Evolutionary conservation across 2,888 invertebrate genomes (phyloP).

Genomic region (Agrotis ipsilon): DNA sequence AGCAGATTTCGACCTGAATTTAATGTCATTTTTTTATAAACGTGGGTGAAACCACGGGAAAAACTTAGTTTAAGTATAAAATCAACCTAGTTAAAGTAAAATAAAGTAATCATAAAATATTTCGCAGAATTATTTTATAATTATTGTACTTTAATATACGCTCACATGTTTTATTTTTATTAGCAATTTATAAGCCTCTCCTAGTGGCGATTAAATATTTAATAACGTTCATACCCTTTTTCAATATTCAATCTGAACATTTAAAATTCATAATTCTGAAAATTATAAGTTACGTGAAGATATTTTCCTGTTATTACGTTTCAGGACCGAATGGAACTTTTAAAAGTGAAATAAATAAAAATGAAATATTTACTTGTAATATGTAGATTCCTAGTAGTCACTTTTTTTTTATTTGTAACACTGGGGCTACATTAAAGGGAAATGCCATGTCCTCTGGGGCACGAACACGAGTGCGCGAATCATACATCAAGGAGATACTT

Average conservation of each 20-base stretch:
- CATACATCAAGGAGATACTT: too few species aligned
- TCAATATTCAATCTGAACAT: conserved; percentile 10
- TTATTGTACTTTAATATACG: background rate
- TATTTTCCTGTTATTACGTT: background rate
- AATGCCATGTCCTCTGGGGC: too few species aligned
- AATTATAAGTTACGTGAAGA: background rate
- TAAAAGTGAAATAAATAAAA: background rate
- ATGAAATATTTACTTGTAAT: too few species aligned
- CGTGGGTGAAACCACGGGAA: too few species aligned
- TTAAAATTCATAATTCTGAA: conserved; percentile 3
- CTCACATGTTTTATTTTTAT: background rate
- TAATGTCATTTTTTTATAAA: too few species aligned
- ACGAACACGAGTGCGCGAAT: too few species aligned
- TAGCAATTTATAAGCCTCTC: conserved; percentile 1
- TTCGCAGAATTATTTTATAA: too few species aligned
- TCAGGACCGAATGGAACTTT: background rate
- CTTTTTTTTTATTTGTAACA: background rate
- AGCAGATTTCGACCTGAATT: too few species aligned
- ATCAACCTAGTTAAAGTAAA: too few species aligned
- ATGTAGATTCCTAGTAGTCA: background rate
- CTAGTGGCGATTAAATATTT: background rate
- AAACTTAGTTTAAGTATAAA: too few species aligned
- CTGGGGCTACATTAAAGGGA: too few species aligned
- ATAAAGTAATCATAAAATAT: too few species aligned
- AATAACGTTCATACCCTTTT: conserved; percentile 9